Evolutionary conservation across 2,888 invertebrate species (phyloP), one percentile per base, ranked within the genome.

Genomic region (Synanthedon formicaeformis): DNA sequence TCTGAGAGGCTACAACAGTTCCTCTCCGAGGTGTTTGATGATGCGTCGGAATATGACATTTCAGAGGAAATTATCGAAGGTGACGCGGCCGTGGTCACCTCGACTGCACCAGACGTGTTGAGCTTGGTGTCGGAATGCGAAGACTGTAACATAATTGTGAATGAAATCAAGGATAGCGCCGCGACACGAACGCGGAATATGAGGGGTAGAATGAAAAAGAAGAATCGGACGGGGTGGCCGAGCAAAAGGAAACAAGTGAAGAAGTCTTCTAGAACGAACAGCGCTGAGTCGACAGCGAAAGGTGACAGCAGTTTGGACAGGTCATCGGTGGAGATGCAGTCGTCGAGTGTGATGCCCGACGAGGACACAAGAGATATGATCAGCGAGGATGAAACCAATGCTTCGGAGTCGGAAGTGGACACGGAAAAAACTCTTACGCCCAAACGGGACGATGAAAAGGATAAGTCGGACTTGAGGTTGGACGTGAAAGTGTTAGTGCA

Each of bases 171-270:
- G 40, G 73, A 72, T 49, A 62, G 58, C 3, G 71, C 70, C 2
- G 62, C 65, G 12, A 68, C 67, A 49, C 61, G 75, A 59, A 61
- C 75, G 63, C 60, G 77, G 63, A 65, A 79, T 62, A 67, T 71
- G 13, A 75, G 83, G 11, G 89, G 90, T 52, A 88, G 89, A 58
- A 91, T 91, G 68, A 90, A 91, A 73, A 91, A 92, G 78, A 92
- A 92, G 73, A 95, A 95, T 75, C 88, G 91, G 56, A 95, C 95
- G 0, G 95, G 95, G 8, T 95, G 95, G 95, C 95, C 95, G 0
- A 87, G 83, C 71, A 88, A 89, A 66, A 88, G 73, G 67, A 87
- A 77, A 64, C 66, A 63, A 50, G 60, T 59, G 11, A 85, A 82
- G 58, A 85, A 84, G 52, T 64, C 64, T 52, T 79, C 78, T 0